Evolutionary conservation across 2,113 vertebrate genomes (phyloP).

Genomic region (Mirza zaza): DNA sequence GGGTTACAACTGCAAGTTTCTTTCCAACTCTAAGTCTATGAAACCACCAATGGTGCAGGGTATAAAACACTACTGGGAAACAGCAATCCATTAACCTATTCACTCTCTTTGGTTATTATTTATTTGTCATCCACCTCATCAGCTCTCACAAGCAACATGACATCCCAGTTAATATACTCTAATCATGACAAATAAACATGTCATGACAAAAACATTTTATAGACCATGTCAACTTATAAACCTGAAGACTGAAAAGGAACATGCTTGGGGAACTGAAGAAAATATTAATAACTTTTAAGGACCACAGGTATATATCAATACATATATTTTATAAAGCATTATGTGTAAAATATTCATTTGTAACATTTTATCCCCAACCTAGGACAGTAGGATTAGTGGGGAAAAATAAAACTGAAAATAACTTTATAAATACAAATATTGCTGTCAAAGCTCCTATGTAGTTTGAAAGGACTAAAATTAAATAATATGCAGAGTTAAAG

Average conservation of each 20-base stretch:
- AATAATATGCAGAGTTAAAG: neutral
- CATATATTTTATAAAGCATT: neutral
- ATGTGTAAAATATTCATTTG: neutral
- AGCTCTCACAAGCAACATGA: neutral
- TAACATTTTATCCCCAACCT: neutral
- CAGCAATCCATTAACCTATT: neutral
- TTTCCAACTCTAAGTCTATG: neutral
- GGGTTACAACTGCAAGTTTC: neutral
- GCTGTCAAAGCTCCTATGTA: neutral
- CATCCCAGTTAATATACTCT: neutral
- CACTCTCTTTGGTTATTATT: neutral
- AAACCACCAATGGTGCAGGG: neutral
- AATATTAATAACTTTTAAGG: neutral
- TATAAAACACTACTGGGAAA: neutral
- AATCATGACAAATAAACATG: neutral
- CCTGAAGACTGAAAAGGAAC: neutral
- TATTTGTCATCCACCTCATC: neutral
- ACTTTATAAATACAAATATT: neutral
- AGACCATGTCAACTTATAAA: neutral
- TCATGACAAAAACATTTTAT: neutral
- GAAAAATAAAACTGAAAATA: neutral
- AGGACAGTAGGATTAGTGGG: neutral
- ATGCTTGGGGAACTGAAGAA: neutral
- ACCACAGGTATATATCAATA: neutral
- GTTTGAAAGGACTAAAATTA: neutral